Percentiles rank a stretch among this genome's conserved stretches.
These are phyloP conservation scores for Cheilosia urbana DNA, from an alignment of 2,888 invertebrate species.

Conservation along the genomic window DNA sequence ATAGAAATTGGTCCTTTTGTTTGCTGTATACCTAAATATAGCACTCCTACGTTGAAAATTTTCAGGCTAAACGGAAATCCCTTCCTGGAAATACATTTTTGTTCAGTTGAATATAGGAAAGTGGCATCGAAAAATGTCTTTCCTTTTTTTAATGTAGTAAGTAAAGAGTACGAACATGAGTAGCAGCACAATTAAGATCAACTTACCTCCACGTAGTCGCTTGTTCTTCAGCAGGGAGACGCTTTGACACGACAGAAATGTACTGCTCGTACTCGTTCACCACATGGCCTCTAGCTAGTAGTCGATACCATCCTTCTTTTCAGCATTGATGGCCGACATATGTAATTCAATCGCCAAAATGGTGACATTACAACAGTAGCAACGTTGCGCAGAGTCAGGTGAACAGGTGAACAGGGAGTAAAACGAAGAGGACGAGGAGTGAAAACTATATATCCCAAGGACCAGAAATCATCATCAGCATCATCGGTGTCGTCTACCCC, in stretches of 20 bases:
- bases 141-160: no score
- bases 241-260: not conserved
- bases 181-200: no score
- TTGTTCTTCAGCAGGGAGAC: not conserved
- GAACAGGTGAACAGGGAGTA: not conserved
- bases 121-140: no score
- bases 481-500: not conserved
- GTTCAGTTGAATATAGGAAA: no score
- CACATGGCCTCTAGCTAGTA: not conserved
- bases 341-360: constrained; percentile 27
- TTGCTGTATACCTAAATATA: no score
- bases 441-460: constrained; percentile 13
- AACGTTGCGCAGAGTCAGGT: not conserved
- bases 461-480: constrained; percentile 23
- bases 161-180: no score
- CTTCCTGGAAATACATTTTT: no score
- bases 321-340: constrained; percentile 38
- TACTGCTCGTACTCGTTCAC: not conserved
- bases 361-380: not conserved
- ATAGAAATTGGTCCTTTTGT: no score
- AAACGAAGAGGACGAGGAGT: constrained; percentile 1
- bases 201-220: not conserved
- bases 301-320: not conserved
- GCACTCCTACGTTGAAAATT: no score
- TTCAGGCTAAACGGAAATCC: no score